Percentiles rank a stretch among this genome's conserved stretches.
Conservation (phyloP, 2,797 vertebrate species). For the Manis pentadactyla region DNA sequence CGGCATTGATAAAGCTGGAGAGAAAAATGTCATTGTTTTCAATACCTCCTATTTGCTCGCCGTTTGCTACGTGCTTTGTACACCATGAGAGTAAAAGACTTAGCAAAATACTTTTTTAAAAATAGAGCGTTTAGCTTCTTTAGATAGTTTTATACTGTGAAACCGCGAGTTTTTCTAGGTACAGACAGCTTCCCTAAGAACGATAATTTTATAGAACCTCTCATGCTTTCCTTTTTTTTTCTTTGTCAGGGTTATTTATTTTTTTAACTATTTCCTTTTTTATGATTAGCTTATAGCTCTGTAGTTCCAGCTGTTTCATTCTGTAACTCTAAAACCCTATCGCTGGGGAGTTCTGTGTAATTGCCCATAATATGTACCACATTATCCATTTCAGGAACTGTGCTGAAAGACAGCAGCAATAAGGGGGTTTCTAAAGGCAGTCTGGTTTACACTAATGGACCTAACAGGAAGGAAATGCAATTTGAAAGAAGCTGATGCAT, state of each 20-base stretch:
- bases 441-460: conserved; percentile 95
- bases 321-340: conserved; percentile 91
- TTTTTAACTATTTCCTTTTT: conserved; percentile 83
- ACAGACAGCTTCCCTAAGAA: conserved; percentile 50
- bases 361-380: conserved; percentile 94
- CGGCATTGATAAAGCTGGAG: not conserved
- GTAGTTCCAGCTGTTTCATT: conserved; percentile 90
- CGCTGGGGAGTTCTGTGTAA: conserved; percentile 93
- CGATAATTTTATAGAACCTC: conserved; percentile 54
- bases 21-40: conserved; percentile 58
- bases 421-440: conserved; percentile 94
- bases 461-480: conserved; percentile 97
- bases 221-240: conserved; percentile 74
- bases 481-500: conserved; percentile 97
- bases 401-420: conserved; percentile 93
- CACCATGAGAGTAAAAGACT: not conserved
- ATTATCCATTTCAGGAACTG: conserved; percentile 93
- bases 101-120: not conserved
- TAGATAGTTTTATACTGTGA: conserved; percentile 59
- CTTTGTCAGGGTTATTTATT: conserved; percentile 71
- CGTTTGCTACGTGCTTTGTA: conserved; percentile 62
- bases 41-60: conserved; percentile 61
- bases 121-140: conserved; percentile 64
- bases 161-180: conserved; percentile 66
- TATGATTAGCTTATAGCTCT: conserved; percentile 87